Evolutionary conservation across 2,113 vertebrate species (phyloP).

Genomic region (Osmerus mordax): DNA sequence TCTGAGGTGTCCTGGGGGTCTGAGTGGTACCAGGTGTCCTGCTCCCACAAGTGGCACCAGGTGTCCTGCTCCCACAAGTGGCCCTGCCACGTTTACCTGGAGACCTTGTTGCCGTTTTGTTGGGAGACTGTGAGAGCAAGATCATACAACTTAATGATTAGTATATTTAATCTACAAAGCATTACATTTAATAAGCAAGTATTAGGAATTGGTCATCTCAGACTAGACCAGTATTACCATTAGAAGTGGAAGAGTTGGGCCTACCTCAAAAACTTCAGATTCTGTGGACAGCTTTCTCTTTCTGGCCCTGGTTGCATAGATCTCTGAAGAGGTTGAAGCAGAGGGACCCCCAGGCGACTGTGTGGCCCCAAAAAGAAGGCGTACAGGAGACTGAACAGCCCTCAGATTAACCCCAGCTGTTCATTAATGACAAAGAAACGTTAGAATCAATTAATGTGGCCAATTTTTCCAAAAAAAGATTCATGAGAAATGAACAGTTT

Average conservation of each 20-base stretch:
- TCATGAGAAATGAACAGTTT: neutral
- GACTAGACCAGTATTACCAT: neutral
- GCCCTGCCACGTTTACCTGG: slow-evolving; percentile 43
- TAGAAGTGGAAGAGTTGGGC: neutral
- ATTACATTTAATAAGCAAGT: neutral
- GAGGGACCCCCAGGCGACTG: slow-evolving; percentile 55
- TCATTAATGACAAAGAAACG: slow-evolving; percentile 21
- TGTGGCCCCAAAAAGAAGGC: slow-evolving; percentile 87
- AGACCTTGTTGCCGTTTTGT: slow-evolving; percentile 69
- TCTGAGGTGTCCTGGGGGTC: slow-evolving; percentile 29
- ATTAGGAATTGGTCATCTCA: neutral
- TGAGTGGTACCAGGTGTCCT: slow-evolving; percentile 41
- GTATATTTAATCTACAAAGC: neutral
- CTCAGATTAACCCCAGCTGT: slow-evolving; percentile 52
- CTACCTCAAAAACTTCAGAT: slow-evolving; percentile 76
- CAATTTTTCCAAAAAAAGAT: too few relatives aligned
- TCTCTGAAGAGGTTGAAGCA: slow-evolving; percentile 36
- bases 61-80: slow-evolving; percentile 29
- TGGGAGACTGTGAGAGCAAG: slow-evolving; percentile 59
- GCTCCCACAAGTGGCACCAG: slow-evolving; percentile 27
- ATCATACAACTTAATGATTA: neutral
- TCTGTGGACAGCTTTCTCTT: slow-evolving; percentile 61
- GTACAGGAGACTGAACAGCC: slow-evolving; percentile 77
- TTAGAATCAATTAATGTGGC: too few relatives aligned
- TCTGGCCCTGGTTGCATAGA: slow-evolving; percentile 36